phyloP scores from a whole-genome alignment of 2,888 invertebrate genomes.

The Stenodera caucasica region DNA sequence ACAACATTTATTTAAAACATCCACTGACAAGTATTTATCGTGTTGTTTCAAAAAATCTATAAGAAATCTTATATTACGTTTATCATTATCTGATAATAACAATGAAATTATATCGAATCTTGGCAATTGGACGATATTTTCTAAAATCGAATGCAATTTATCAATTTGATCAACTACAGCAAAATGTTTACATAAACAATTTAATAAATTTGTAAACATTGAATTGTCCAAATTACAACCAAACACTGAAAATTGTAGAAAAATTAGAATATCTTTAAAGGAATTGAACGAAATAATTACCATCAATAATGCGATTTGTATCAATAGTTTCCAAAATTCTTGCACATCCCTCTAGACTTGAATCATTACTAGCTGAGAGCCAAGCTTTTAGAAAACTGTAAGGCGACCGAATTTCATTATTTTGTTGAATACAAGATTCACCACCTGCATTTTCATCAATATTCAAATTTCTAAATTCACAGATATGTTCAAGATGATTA shows the following conservation, averaged over 20 bases:
- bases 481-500: slow-evolving; percentile 28
- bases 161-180: slow-evolving; percentile 45
- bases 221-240: slow-evolving; percentile 53
- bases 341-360: slow-evolving; percentile 45
- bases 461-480: too few relatives aligned
- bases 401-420: slow-evolving; percentile 37
- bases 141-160: slow-evolving; percentile 42
- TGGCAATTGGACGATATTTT: slow-evolving; percentile 44
- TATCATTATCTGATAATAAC: slow-evolving; percentile 51
- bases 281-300: slow-evolving; percentile 26
- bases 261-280: neutral
- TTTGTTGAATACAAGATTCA: slow-evolving; percentile 22
- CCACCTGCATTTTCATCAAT: slow-evolving; percentile 29
- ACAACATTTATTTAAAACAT: slow-evolving; percentile 22
- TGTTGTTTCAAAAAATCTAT: slow-evolving; percentile 46
- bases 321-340: slow-evolving; percentile 46
- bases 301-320: slow-evolving; percentile 38
- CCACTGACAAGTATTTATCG: slow-evolving; percentile 33
- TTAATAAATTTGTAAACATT: slow-evolving; percentile 51
- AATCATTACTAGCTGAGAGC: slow-evolving; percentile 48
- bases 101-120: slow-evolving; percentile 51
- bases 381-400: slow-evolving; percentile 52
- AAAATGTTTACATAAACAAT: slow-evolving; percentile 51
- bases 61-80: slow-evolving; percentile 40
- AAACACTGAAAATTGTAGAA: slow-evolving; percentile 47